phyloP scores from a whole-genome alignment of 2,113 vertebrate species.

The Acinonyx jubatus region DNA sequence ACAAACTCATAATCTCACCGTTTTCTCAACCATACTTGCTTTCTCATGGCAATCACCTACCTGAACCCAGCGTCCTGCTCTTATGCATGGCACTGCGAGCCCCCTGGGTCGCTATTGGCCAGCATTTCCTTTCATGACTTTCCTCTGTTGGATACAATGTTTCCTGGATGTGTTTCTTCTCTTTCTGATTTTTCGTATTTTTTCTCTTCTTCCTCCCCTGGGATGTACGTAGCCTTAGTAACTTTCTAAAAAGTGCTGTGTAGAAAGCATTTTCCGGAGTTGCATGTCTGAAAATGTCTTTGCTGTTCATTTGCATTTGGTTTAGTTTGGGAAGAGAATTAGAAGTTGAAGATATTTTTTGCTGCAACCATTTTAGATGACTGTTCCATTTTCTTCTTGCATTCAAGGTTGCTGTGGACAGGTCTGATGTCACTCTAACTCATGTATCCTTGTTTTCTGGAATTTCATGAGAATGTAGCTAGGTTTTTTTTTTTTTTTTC shows the following conservation, averaged over 20 bases:
- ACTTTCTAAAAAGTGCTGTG: neutral
- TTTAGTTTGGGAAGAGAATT: neutral
- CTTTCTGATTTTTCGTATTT: neutral
- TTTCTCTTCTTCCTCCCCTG: neutral
- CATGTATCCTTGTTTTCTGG: neutral
- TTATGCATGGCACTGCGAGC: fast-evolving
- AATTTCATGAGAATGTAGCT: neutral
- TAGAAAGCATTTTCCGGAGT: neutral
- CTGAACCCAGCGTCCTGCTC: neutral
- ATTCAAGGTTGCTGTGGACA: neutral
- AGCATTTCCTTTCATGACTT: neutral
- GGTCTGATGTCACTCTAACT: neutral
- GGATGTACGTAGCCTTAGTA: neutral
- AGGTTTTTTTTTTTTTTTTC: neutral
- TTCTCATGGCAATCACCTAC: neutral
- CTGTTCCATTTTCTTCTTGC: neutral
- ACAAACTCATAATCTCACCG: neutral
- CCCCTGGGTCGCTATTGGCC: neutral
- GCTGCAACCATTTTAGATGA: neutral
- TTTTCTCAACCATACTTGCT: neutral
- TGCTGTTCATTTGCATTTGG: neutral
- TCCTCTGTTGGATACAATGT: neutral
- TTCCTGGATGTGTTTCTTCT: neutral
- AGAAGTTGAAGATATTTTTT: neutral
- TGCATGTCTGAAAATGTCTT: neutral